Base-by-base conservation (phyloP, 2,888 invertebrate species). In the Polymixis flavicincta region DNA sequence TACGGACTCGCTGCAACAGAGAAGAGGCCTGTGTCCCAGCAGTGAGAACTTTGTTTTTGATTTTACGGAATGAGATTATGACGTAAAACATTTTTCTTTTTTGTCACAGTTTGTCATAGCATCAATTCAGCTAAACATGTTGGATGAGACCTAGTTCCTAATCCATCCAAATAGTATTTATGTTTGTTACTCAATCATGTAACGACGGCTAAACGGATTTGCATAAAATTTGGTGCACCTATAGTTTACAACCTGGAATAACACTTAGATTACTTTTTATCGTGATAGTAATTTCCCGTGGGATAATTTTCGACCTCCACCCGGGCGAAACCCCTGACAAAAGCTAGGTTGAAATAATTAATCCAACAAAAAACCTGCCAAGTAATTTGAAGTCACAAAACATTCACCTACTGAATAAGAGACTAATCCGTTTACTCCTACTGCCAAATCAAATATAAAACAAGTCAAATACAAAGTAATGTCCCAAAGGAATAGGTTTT, bases 401-500 rank as follows among this genome's bases (percentile, higher is more conserved):
- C 22, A 19, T 17, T 2, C 52, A 45, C 8, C 5, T 9, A 45
- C 25, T n/a, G 5, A 52, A 60, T 19, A 55, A 3, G 17, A 52
- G 6, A 60, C 48, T 45, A 25, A 71, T 48, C n/a, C 28, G 0
- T 13, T 28, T 59, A 48, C 32, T 17, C 14, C 14, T 19, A 68
- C 59, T 19, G 17, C n/a, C 22, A 50, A 68, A 52, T 52, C 28
- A 64, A 48, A 54, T 45, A 68, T 9, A 57, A 65, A 42, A 61
- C 17, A 13, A 60, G 45, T 25, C 25, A 48, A 73, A 82, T 59
- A 65, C 59, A 69, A 67, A 61, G 17, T 74, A 42, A 71, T 54
- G 32, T 64, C 64, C 59, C 78, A 71, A 84, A 86, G 67, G 71
- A 72, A 72, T 64, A 71, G 75, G 61, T 71, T 80, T 59, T 78